phyloP scores from a whole-genome alignment of 2,797 vertebrate species.

The Pteropus rufus region DNA sequence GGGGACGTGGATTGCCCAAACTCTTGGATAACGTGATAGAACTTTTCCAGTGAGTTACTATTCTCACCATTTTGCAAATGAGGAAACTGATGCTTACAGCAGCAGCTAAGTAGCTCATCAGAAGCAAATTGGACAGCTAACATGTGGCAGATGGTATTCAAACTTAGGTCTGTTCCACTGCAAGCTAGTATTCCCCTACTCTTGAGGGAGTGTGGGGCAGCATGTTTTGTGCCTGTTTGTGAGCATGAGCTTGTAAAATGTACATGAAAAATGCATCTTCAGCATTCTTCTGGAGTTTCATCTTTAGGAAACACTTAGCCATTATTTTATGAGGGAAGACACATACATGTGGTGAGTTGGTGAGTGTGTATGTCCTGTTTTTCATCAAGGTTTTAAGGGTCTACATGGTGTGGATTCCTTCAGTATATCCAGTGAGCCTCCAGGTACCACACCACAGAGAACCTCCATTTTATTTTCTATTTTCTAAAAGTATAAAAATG shows the following conservation, averaged over 20 bases:
- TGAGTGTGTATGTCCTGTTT: background rate
- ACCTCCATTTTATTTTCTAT: background rate
- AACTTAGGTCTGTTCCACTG: background rate
- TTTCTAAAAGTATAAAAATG: background rate
- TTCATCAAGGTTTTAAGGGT: background rate
- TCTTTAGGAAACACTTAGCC: background rate
- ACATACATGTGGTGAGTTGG: accelerated
- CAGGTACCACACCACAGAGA: background rate
- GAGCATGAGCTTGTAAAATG: background rate
- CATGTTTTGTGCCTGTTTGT: background rate
- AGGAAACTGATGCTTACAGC: background rate
- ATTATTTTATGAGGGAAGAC: background rate
- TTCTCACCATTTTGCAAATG: background rate
- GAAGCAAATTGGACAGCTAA: background rate
- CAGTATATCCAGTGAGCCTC: background rate
- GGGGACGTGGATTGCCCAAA: background rate
- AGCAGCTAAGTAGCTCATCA: no score
- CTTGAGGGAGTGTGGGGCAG: no score
- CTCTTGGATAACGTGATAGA: background rate
- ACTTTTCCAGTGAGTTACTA: background rate
- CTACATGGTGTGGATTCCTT: background rate
- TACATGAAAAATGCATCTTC: no score
- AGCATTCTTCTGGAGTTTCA: background rate
- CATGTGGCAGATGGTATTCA: background rate
- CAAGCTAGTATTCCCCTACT: background rate